Conservation (phyloP, 2,888 invertebrate species). For the Pediacus dermestoides region DNA sequence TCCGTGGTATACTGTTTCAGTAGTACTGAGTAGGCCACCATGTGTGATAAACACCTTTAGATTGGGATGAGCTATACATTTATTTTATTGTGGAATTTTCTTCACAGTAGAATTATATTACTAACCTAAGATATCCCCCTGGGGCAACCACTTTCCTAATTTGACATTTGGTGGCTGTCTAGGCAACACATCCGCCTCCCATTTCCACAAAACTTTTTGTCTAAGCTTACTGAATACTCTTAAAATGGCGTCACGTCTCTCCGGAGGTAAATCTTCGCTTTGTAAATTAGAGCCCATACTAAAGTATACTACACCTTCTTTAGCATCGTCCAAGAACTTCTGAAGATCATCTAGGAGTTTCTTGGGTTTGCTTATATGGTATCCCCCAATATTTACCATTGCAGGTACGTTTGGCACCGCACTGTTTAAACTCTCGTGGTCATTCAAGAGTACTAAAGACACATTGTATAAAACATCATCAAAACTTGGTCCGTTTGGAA, state of each 20-base stretch:
- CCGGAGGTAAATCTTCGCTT: conserved; percentile 54
- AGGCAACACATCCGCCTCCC: conserved; percentile 54
- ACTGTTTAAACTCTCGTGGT: conserved; percentile 52
- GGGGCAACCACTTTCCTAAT: conserved; percentile 40
- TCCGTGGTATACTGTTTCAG: conserved; percentile 55
- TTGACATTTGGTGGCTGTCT: conserved; percentile 46
- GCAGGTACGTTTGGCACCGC: conserved; percentile 54
- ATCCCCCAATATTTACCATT: conserved; percentile 56
- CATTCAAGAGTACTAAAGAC: conserved; percentile 38
- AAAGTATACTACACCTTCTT: conserved; percentile 52
- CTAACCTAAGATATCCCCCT: conserved; percentile 37
- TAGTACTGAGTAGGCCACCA: conserved; percentile 57
- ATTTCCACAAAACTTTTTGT: conserved; percentile 67
- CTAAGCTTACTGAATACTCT: conserved; percentile 58
- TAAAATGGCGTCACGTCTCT: conserved; percentile 54
- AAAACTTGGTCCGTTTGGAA: conserved; percentile 30
- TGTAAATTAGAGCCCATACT: conserved; percentile 60
- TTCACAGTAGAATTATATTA: conserved; percentile 4
- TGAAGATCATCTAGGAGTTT: conserved; percentile 30
- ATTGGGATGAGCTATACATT: conserved; percentile 57
- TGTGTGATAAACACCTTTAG: conserved; percentile 58
- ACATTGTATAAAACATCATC: conserved; percentile 32
- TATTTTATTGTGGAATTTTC: too few species aligned
- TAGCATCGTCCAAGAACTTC: conserved; percentile 27
- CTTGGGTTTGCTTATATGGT: conserved; percentile 45